Percentiles rank a stretch among this genome's conserved stretches.
phyloP scores from a whole-genome alignment of 2,888 invertebrate species.

The Drosophila barbarae region DNA sequence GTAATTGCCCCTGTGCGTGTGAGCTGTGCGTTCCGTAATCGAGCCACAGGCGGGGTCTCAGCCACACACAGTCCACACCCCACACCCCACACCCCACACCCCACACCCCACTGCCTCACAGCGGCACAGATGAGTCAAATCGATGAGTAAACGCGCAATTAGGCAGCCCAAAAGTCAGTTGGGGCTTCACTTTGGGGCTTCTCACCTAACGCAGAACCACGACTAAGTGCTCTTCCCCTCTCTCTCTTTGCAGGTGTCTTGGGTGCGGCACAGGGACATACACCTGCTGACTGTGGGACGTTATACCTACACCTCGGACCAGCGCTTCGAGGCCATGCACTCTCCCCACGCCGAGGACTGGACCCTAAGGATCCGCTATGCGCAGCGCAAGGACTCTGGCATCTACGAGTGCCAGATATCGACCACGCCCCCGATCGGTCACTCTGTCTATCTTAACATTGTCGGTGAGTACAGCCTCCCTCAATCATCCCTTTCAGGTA shows the following conservation, averaged over 20 bases:
- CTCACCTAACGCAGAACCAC: constrained; percentile 3
- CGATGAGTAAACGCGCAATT: constrained; percentile 38
- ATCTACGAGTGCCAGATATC: constrained; percentile 95
- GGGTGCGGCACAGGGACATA: constrained; percentile 88
- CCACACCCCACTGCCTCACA: not conserved
- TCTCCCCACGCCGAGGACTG: constrained; percentile 93
- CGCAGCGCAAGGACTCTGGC: constrained; percentile 87
- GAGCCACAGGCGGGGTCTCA: constrained; percentile 6
- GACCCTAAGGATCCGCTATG: constrained; percentile 88
- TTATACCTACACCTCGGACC: constrained; percentile 89
- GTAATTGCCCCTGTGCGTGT: not conserved
- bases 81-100: not conserved
- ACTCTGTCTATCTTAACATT: constrained; percentile 89
- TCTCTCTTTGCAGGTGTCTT: constrained; percentile 83
- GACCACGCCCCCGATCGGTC: constrained; percentile 92
- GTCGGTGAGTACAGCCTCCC: constrained; percentile 84
- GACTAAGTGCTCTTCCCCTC: constrained; percentile 19
- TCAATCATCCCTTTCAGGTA: not conserved
- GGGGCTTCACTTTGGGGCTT: constrained; percentile 13
- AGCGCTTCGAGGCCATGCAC: constrained; percentile 92
- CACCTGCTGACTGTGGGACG: constrained; percentile 87
- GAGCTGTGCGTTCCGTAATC: constrained; percentile 28
- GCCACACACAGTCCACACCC: not conserved
- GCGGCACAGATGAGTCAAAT: constrained; percentile 23
- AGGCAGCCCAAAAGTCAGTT: constrained; percentile 27